These are phyloP conservation scores for Miichthys miiuy DNA, from an alignment of 2,797 vertebrate species.

Conservation along the genomic window DNA sequence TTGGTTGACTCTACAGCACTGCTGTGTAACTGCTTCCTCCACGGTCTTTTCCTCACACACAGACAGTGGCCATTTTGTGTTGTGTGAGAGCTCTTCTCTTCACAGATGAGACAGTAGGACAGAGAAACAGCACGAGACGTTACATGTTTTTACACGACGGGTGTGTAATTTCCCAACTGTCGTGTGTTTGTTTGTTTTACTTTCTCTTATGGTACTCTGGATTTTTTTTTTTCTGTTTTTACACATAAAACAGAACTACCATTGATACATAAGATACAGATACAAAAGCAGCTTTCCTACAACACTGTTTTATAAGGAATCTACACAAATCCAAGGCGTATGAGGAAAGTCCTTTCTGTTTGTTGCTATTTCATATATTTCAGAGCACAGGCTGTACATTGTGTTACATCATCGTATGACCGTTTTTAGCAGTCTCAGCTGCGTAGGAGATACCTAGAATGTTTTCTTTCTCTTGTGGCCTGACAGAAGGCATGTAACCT, in stretches of 20 bases:
- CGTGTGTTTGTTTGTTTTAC: not conserved
- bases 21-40: constrained; percentile 75
- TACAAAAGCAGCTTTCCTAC: not conserved
- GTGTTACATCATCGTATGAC: constrained; percentile 34
- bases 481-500: constrained; percentile 37
- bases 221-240: constrained; percentile 14
- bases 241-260: constrained; percentile 5
- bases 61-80: constrained; percentile 81
- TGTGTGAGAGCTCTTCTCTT: constrained; percentile 32
- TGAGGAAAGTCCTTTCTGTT: not conserved
- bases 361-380: not conserved
- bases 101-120: constrained; percentile 37
- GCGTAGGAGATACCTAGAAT: constrained; percentile 30
- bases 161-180: not conserved
- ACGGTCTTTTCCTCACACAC: constrained; percentile 52
- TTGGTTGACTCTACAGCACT: constrained; percentile 43
- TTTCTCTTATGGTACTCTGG: not conserved
- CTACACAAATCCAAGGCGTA: not conserved
- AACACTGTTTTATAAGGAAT: constrained; percentile 2
- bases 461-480: constrained; percentile 37
- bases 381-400: constrained; percentile 16
- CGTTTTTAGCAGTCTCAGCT: constrained; percentile 44
- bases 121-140: constrained; percentile 21
- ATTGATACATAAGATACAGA: not conserved
- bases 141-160: constrained; percentile 8